These are phyloP conservation scores for Odontamblyopus lacepedii DNA, from an alignment of 2,797 vertebrate species.

Conservation along the genomic window DNA sequence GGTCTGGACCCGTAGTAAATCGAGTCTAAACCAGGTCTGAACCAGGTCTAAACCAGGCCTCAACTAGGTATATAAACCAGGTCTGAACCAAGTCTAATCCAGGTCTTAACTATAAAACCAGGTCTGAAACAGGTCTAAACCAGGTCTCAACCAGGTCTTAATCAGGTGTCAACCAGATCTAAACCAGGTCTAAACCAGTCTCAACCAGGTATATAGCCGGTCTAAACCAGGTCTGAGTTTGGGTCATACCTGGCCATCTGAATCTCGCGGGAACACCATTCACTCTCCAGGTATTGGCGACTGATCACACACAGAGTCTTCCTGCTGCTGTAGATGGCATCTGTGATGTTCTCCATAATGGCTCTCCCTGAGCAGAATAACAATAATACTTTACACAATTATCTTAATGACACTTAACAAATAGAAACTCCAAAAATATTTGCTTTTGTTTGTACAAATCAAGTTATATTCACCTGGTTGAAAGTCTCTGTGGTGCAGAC, in stretches of 20 bases:
- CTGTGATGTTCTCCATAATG: conserved; percentile 12
- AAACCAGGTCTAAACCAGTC: background rate
- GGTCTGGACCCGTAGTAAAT: no score
- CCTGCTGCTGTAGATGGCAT: conserved; percentile 8
- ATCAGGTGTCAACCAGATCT: no score
- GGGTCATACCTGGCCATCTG: conserved; percentile 9
- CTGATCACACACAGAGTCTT: conserved; percentile 15
- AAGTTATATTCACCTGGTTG: background rate
- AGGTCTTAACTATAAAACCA: no score
- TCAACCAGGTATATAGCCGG: no score
- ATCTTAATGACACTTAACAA: background rate
- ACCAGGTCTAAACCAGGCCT: background rate
- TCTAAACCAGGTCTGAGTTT: background rate
- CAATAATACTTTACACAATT: background rate
- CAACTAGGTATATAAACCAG: no score
- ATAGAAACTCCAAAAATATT: no score
- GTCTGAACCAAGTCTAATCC: no score
- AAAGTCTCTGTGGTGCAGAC: conserved; percentile 12
- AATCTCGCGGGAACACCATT: conserved; percentile 6
- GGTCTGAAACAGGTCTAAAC: no score
- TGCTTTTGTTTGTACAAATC: background rate
- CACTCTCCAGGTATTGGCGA: conserved; percentile 4
- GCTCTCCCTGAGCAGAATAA: background rate
- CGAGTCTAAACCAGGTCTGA: background rate
- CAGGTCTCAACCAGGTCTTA: no score